Evolutionary conservation across 1,140 invertebrate species (phyloP).

Genomic region (Eulimnadia texana): DNA sequence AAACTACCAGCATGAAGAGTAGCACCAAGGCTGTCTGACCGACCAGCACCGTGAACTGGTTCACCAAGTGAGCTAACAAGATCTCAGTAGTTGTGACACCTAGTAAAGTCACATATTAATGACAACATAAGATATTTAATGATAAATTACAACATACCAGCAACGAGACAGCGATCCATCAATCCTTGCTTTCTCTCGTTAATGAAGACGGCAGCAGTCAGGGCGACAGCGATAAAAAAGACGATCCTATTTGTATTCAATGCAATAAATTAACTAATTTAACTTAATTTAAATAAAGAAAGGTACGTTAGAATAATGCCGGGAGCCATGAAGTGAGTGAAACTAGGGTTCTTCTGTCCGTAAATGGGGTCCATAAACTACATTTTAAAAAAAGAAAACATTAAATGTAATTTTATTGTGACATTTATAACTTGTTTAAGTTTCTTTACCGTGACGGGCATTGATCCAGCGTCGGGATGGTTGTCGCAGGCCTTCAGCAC

Average conservation of each 20-base stretch:
- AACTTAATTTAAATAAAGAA: too few relatives aligned
- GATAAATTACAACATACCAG: constrained; percentile 37
- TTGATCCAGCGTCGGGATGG: constrained; percentile 61
- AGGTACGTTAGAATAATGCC: constrained; percentile 87
- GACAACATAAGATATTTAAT: neutral
- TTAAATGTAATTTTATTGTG: constrained; percentile 3
- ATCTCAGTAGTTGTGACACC: constrained; percentile 80
- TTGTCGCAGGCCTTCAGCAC: constrained; percentile 51
- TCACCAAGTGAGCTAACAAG: constrained; percentile 77
- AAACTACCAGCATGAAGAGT: constrained; percentile 66
- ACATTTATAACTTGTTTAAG: neutral
- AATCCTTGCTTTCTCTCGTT: constrained; percentile 82
- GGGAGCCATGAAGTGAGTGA: constrained; percentile 89
- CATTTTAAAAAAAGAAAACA: constrained; percentile 22
- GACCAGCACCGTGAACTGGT: constrained; percentile 85
- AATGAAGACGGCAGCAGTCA: constrained; percentile 80
- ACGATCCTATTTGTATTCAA: too few relatives aligned
- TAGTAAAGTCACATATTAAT: constrained; percentile 22
- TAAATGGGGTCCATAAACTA: constrained; percentile 72
- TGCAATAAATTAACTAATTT: too few relatives aligned
- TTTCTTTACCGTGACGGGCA: constrained; percentile 47
- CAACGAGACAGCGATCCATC: constrained; percentile 77
- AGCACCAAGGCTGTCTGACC: constrained; percentile 76
- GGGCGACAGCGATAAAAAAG: constrained; percentile 87
- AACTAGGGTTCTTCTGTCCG: constrained; percentile 68